Base-by-base conservation (phyloP, 2,888 invertebrate genomes). In the Drosophila barbarae region DNA sequence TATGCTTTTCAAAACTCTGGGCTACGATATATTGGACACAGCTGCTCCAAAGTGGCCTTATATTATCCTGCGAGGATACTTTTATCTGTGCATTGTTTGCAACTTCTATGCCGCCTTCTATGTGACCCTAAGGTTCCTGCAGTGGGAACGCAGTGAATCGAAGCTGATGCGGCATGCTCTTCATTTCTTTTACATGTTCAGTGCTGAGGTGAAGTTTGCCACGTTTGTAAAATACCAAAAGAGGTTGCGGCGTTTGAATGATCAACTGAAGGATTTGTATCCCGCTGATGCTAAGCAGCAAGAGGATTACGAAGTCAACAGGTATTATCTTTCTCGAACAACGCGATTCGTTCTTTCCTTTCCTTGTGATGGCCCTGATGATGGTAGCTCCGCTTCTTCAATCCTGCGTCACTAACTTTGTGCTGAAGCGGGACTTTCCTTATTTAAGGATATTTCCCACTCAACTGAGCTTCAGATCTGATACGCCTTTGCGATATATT, bases 151-250 rank as follows among this genome's bases (percentile, higher is more conserved):
- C 55, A 12, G 72, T 55, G 41, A 60, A 0, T n/a, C 36, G 0
- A 2, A 18, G 23, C 72, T 69, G 3, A 76, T 76, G 72, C 41
- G 73, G n/a, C 65, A 23, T 5, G 69, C 12, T 1, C 57, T 66
- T 1, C 12, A 60, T 1, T 63, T 60, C 9, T 72, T 65, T 42
- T 44, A 46, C 32, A 30, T 57, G 32, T 28, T 67, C 26, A 73
- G 53, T 23, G 58, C 58, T 0, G 47, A 71, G 44, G 53, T 72
- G 0, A 74, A 74, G n/a, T 53, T 56, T 2, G 0, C 35, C 0
- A 61, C 69, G 12, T 71, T 76, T 21, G 7, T 61, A 3, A 42
- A 38, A 12, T 9, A 74, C 41, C 57, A 65, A 3, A 32, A 12
- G 3, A 39, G 63, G 2, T 12, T 74, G 1, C 38, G 39, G 2